A percentile compares a stretch with the other conserved stretches of the same genome.
These are phyloP conservation scores for Cartodere bifasciata DNA, from an alignment of 2,888 invertebrate genomes.

Conservation along the genomic window DNA sequence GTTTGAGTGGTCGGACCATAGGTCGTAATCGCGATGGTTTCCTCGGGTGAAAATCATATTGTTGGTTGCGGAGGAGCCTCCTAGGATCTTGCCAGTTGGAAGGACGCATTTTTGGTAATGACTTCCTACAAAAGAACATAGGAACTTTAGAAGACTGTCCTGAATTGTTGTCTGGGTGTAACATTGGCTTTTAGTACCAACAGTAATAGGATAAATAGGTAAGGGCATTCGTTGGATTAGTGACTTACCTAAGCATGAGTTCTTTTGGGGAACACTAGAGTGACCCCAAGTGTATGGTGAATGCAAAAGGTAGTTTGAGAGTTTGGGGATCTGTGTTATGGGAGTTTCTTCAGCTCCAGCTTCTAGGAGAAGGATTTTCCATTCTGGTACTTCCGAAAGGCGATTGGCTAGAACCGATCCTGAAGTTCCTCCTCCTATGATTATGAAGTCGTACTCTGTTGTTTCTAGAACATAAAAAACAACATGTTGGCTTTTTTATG, in stretches of 20 bases:
- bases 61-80: constrained; percentile 69
- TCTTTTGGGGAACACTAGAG: constrained; percentile 39
- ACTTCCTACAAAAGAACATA: constrained; percentile 18
- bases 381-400: constrained; percentile 34
- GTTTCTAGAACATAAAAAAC: too few relatives aligned
- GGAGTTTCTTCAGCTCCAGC: constrained; percentile 38
- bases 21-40: constrained; percentile 57
- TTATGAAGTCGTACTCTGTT: constrained; percentile 33
- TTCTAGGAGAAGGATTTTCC: constrained; percentile 31
- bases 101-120: constrained; percentile 22
- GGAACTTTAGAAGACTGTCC: background rate
- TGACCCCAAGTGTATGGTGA: constrained; percentile 46
- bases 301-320: constrained; percentile 31
- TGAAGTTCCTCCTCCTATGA: constrained; percentile 38
- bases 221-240: constrained; percentile 6
- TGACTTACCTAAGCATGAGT: constrained; percentile 38
- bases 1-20: constrained; percentile 61
- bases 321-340: constrained; percentile 36
- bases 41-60: constrained; percentile 72
- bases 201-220: background rate
- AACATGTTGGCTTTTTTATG: too few relatives aligned
- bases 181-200: background rate
- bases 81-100: constrained; percentile 58
- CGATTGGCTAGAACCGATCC: constrained; percentile 39
- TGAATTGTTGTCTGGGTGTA: background rate